phyloP scores from a whole-genome alignment of 2,797 vertebrate species.

The Poeciliopsis infans region DNA sequence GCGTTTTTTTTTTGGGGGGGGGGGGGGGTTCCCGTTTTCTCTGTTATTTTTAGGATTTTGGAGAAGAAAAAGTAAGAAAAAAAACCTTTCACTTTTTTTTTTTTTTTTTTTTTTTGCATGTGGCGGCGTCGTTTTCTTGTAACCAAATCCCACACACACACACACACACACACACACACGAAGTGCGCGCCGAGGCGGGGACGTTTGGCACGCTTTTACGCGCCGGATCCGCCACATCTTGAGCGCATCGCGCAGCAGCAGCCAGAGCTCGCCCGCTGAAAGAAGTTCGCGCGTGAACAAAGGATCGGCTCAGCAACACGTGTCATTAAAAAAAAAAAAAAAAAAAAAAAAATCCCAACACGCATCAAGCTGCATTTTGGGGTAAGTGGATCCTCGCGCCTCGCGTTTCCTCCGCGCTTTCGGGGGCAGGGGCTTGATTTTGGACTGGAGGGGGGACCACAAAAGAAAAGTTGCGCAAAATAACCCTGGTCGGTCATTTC shows the following conservation, averaged over 20 bases:
- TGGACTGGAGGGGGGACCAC: no score
- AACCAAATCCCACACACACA: conserved; percentile 3
- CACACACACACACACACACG: neutral
- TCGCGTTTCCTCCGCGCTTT: neutral
- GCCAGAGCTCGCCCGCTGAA: conserved; percentile 34
- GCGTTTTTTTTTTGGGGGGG: neutral
- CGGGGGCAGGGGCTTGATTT: neutral
- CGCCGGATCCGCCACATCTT: conserved; percentile 14
- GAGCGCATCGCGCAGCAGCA: conserved; percentile 42
- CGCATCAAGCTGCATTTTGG: neutral
- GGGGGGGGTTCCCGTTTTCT: neutral
- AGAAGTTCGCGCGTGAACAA: neutral
- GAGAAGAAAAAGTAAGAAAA: neutral
- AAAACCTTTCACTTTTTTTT: neutral
- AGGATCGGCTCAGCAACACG: fast-evolving
- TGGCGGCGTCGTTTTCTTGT: neutral
- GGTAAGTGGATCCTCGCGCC: fast-evolving
- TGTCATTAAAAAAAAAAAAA: neutral
- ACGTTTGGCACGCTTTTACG: conserved; percentile 53
- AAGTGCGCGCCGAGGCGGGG: conserved; percentile 18
- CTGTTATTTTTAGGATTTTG: neutral
- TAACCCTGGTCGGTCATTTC: conserved; percentile 29
- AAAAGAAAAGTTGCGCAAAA: neutral
- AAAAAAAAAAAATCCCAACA: neutral
- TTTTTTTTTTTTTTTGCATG: neutral